A percentile compares a stretch with the other conserved stretches of the same genome.
Evolutionary conservation across 1,140 invertebrate species (phyloP).

Genomic region (Heliconius eleuchia): DNA sequence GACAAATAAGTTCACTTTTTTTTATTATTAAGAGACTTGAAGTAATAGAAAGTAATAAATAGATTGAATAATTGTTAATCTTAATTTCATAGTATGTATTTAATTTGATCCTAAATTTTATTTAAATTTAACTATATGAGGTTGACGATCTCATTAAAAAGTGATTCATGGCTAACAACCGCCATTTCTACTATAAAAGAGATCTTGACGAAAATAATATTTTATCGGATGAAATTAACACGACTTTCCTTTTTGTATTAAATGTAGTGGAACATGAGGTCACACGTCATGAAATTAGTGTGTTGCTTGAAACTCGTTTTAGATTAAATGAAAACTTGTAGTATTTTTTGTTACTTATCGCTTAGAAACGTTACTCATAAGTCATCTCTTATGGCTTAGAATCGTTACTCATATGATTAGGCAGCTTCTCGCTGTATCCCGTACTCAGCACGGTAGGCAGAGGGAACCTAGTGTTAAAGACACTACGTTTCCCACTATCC

Average conservation of each 20-base stretch:
- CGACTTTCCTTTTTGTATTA: constrained; percentile 45
- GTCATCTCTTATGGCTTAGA: not conserved
- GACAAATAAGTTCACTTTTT: not conserved
- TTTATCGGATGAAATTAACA: constrained; percentile 44
- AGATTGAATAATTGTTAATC: not conserved
- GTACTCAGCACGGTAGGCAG: no score
- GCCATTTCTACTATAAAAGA: constrained; percentile 23
- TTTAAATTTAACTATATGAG: constrained; percentile 22
- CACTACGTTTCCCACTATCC: no score
- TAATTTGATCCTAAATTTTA: not conserved
- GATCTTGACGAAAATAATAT: constrained; percentile 34
- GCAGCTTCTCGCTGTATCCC: no score
- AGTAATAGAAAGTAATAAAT: not conserved
- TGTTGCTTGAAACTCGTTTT: constrained; percentile 6
- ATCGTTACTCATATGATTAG: not conserved
- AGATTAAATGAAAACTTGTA: not conserved
- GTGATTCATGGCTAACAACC: constrained; percentile 32
- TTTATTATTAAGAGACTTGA: not conserved
- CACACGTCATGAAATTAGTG: constrained; percentile 14
- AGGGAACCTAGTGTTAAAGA: no score
- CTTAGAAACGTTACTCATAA: not conserved
- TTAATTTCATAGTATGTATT: no score
- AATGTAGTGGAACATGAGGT: constrained; percentile 36
- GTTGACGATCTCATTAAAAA: constrained; percentile 34
- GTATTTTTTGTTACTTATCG: not conserved